Conservation (phyloP, 2,113 vertebrate species). For the Junco hyemalis region DNA sequence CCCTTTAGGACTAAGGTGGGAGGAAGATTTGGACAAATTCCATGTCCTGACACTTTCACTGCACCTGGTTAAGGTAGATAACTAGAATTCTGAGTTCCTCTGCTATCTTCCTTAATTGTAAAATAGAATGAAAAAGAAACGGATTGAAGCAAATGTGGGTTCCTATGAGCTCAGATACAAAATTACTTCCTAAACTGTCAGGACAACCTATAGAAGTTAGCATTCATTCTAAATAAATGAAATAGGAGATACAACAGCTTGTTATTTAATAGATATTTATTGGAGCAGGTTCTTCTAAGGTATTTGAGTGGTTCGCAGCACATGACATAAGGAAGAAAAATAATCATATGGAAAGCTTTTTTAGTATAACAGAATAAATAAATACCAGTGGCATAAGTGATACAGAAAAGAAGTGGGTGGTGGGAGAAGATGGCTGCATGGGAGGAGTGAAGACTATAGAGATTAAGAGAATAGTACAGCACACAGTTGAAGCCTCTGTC, state of each 20-base stretch:
- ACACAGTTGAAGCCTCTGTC: not conserved
- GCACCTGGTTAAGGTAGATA: conserved; percentile 36
- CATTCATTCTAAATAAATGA: not conserved
- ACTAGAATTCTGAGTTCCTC: not conserved
- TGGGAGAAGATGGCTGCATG: not conserved
- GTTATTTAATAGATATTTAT: not conserved
- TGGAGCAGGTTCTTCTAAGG: not conserved
- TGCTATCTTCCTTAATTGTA: conserved; percentile 27
- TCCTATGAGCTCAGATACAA: conserved; percentile 12
- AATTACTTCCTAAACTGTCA: conserved; percentile 19
- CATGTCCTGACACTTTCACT: conserved; percentile 13
- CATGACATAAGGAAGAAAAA: not conserved
- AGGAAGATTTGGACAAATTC: conserved; percentile 25
- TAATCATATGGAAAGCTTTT: not conserved
- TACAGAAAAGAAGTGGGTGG: not conserved
- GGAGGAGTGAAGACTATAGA: not conserved
- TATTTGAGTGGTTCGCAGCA: not conserved
- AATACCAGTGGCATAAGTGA: not conserved
- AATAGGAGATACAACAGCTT: conserved; percentile 5
- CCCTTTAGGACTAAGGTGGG: not conserved
- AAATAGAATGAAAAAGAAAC: conserved; percentile 22
- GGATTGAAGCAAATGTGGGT: conserved; percentile 19
- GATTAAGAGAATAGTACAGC: not conserved
- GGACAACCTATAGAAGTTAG: not conserved
- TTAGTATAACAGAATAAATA: not conserved